phyloP scores from a whole-genome alignment of 2,113 vertebrate species.

The Grus americana region DNA sequence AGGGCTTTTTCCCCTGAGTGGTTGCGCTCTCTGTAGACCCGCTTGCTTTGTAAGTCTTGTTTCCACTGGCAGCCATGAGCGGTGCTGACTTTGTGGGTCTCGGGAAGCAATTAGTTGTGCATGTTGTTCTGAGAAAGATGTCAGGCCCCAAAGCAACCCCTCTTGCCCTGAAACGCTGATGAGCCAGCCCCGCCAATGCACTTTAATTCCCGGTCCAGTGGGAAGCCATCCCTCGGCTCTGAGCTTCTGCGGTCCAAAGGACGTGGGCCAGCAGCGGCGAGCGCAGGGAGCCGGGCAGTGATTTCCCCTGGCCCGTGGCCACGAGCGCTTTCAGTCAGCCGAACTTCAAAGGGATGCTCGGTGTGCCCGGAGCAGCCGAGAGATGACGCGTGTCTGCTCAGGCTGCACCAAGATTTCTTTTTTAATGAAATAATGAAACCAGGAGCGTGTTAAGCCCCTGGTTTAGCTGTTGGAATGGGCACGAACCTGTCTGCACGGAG shows the following conservation, averaged over 20 bases:
- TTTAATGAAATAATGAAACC: neutral
- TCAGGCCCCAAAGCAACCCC: conserved; percentile 17
- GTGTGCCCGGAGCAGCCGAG: neutral
- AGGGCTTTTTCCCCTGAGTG: neutral
- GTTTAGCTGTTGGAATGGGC: neutral
- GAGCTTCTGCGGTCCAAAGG: neutral
- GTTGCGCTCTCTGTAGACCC: neutral
- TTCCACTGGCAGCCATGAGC: conserved; percentile 26
- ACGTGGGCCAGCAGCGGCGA: neutral
- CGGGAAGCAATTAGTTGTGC: conserved; percentile 32
- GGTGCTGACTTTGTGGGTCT: conserved; percentile 49
- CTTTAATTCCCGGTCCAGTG: neutral
- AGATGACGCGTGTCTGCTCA: conserved; percentile 11
- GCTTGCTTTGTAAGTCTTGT: conserved; percentile 13
- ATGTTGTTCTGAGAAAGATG: conserved; percentile 30
- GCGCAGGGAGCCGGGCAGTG: neutral
- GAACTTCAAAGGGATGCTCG: conserved; percentile 21
- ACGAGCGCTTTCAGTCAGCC: neutral
- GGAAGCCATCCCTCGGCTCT: neutral
- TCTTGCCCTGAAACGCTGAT: conserved; percentile 1
- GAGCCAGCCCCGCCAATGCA: neutral
- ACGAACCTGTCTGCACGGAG: neutral
- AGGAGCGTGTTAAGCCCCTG: neutral
- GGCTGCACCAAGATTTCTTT: neutral
- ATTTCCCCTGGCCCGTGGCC: conserved; percentile 10